Conservation (phyloP, 1,140 invertebrate species). For the Musca vetustissima region DNA sequence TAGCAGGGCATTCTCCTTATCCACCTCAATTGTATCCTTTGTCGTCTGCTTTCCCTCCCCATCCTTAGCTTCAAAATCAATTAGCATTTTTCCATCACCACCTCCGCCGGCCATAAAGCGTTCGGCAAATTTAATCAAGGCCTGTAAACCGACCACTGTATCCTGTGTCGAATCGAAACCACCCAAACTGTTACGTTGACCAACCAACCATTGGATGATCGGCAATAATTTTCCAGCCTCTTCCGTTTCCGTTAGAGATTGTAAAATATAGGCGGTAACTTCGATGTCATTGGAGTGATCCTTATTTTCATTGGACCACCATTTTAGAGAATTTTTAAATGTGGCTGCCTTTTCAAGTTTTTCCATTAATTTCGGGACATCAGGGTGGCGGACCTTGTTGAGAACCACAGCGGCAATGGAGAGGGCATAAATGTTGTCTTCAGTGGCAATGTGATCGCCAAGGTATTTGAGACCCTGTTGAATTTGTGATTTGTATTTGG, state of each 20-base stretch:
- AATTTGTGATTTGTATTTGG: constrained; percentile 65
- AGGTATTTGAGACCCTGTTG: constrained; percentile 81
- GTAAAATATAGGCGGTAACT: constrained; percentile 73
- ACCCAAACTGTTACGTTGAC: constrained; percentile 73
- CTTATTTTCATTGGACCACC: constrained; percentile 49
- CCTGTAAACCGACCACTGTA: constrained; percentile 68
- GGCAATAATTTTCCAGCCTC: constrained; percentile 61
- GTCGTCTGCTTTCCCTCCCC: constrained; percentile 32
- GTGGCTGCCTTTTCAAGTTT: constrained; percentile 37
- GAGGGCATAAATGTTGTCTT: constrained; percentile 76
- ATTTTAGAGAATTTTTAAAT: constrained; percentile 40
- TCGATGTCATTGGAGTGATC: constrained; percentile 71
- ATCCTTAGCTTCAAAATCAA: constrained; percentile 35
- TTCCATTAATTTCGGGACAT: constrained; percentile 36
- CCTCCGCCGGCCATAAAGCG: too few species aligned
- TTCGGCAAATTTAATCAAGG: constrained; percentile 63
- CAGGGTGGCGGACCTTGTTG: constrained; percentile 69
- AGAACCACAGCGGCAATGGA: constrained; percentile 77
- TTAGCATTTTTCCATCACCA: constrained; percentile 40
- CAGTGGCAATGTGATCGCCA: constrained; percentile 68
- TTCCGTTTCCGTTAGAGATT: constrained; percentile 66
- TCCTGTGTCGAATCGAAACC: constrained; percentile 77
- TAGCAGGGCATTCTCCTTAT: constrained; percentile 55
- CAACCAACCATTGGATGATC: constrained; percentile 70
- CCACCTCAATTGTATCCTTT: constrained; percentile 52